Percentiles rank a stretch among this genome's conserved stretches.
phyloP scores from a whole-genome alignment of 2,797 vertebrate genomes.

The Mus caroli region DNA sequence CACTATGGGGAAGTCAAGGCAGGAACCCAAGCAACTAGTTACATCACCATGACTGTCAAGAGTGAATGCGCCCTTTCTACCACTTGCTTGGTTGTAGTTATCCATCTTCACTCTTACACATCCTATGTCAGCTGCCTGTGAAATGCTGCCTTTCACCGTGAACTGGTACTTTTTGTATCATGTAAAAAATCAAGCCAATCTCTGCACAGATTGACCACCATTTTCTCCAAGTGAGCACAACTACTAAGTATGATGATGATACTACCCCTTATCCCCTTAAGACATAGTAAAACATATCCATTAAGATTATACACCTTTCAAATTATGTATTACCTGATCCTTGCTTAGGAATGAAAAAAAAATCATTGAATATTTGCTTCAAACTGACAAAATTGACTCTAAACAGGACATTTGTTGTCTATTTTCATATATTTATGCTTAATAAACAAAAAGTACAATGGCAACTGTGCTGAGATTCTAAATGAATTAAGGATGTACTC shows the following conservation, averaged over 20 bases:
- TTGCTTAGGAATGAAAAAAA: not conserved
- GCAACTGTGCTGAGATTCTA: conserved; percentile 11
- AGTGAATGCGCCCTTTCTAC: too few relatives aligned
- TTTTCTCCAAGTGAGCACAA: not conserved
- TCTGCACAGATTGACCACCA: not conserved
- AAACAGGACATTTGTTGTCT: conserved; percentile 52
- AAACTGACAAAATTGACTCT: conserved; percentile 40
- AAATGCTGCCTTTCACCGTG: not conserved
- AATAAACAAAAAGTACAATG: conserved; percentile 26
- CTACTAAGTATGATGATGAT: not conserved
- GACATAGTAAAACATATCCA: not conserved
- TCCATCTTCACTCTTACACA: not conserved
- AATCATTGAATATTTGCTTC: not conserved
- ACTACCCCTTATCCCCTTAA: not conserved
- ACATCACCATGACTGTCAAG: not conserved
- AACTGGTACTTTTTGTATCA: not conserved
- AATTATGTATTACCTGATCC: not conserved
- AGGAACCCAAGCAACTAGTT: too few relatives aligned
- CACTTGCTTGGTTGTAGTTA: not conserved
- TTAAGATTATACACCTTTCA: not conserved
- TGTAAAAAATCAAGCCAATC: too few relatives aligned
- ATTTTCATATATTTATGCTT: conserved; percentile 41
- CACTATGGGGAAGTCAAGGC: not conserved
- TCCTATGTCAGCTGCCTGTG: not conserved
- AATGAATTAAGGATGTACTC: conserved; percentile 24